Percentiles rank a stretch among this genome's conserved stretches.
These are phyloP conservation scores for Eudasyphora cyanicolor DNA, from an alignment of 2,888 invertebrate genomes.

Conservation along the genomic window DNA sequence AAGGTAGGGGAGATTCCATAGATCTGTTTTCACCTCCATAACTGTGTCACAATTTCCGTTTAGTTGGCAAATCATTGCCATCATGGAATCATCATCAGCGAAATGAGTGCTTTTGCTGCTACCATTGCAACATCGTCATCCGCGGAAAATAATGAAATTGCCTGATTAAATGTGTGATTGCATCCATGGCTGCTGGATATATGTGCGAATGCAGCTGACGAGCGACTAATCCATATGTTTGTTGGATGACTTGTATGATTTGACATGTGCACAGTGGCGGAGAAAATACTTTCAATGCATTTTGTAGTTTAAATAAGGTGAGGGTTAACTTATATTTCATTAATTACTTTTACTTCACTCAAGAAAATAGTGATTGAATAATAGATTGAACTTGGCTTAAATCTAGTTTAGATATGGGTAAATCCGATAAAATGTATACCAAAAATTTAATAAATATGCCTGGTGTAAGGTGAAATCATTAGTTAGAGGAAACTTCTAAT, in stretches of 20 bases:
- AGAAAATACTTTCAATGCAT: too few relatives aligned
- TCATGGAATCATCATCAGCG: constrained; percentile 42
- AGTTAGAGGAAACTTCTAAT: too few relatives aligned
- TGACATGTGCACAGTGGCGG: neutral
- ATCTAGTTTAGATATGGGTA: too few relatives aligned
- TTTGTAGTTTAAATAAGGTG: too few relatives aligned
- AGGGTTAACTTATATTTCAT: too few relatives aligned
- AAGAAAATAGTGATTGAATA: too few relatives aligned
- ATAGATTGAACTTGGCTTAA: too few relatives aligned
- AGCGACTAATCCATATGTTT: neutral
- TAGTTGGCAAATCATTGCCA: constrained; percentile 57
- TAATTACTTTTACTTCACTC: too few relatives aligned
- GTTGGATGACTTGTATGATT: neutral
- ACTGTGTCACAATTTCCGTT: constrained; percentile 64
- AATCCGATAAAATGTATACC: too few relatives aligned
- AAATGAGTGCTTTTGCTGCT: constrained; percentile 16
- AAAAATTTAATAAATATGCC: too few relatives aligned
- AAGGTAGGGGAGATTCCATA: too few relatives aligned
- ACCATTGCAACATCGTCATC: constrained; percentile 19
- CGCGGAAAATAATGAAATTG: constrained; percentile 54
- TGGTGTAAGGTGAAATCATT: too few relatives aligned
- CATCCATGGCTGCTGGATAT: neutral
- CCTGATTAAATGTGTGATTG: constrained; percentile 58
- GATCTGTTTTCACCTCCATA: constrained; percentile 1
- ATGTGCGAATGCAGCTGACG: constrained; percentile 5